Base-by-base conservation (phyloP, 2,113 vertebrate genomes). In the Pachypanchax playfairii region DNA sequence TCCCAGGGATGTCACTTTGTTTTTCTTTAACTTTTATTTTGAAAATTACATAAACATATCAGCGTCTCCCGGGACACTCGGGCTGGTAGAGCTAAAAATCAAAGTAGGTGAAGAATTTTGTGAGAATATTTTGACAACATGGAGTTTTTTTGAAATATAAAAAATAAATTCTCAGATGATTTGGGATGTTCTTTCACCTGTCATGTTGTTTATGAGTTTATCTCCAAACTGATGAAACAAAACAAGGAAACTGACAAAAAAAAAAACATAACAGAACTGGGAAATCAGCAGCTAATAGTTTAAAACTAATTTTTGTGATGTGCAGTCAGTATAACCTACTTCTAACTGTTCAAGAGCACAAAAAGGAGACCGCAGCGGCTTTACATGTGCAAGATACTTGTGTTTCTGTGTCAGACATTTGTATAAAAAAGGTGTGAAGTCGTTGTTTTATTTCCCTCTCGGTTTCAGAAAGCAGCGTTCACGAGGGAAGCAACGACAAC, bases 401-500 rank as follows among this genome's bases (percentile, higher is more conserved):
- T 38, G n/a, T 58, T 44, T 42, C 10, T 47, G 29, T 61, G 72
- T 65, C 55, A 73, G 48, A 52, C 24, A 4, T 63, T 63, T 43
- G 52, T 59, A 54, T 33, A 38, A 17, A 9, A 6, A 26, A 15
- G 8, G 17, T 18, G 28, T 18, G 31, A 68, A 11, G 17, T 15
- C 5, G 39, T 62, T 2, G 0, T 65, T 48, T 66, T 36, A 35
- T 13, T 47, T 4, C 46, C 41, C 12, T 66, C 42, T 71, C 22
- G 59, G 28, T 56, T 71, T 13, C 39, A 95, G 95, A 96, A 76
- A 93, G 92, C 90, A 93, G 90, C 22, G 83, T 91, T 79, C 91
- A 91, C 72, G 96, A 96, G 63, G 91, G 93, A 68, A 96, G 93
- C 78, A 85, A 93, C 77, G 95, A 98, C 82, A 96, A 97, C 71